Evolutionary conservation across 2,113 vertebrate species (phyloP).

Genomic region (Macquaria ambigua): DNA sequence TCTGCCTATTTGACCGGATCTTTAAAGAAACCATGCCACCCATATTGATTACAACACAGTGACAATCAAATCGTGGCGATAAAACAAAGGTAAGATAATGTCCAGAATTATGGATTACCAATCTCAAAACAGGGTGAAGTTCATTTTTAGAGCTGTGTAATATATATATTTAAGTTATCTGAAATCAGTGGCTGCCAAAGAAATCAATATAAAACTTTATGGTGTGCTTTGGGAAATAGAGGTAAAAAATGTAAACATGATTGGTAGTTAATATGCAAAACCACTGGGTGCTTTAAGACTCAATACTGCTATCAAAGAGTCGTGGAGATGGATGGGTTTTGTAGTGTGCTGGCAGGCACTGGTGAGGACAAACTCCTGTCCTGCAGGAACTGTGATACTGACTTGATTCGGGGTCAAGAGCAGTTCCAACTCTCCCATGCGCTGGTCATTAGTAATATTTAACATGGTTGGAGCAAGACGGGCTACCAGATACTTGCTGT

Average conservation of each 20-base stretch:
- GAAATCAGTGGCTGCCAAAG: not conserved
- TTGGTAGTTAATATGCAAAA: not conserved
- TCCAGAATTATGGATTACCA: not conserved
- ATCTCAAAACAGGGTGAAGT: not conserved
- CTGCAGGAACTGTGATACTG: not conserved
- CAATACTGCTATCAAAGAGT: not conserved
- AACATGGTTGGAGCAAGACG: constrained; percentile 3
- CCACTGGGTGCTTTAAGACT: not conserved
- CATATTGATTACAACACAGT: not conserved
- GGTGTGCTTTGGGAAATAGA: not conserved
- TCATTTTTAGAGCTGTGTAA: not conserved
- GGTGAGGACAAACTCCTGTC: constrained; percentile 14
- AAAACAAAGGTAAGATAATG: not conserved
- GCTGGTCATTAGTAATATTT: constrained; percentile 49
- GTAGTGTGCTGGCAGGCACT: not conserved
- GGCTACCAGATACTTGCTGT: constrained; percentile 28
- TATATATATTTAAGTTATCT: not conserved
- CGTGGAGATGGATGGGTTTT: not conserved
- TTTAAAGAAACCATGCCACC: not conserved
- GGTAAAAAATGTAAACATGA: no score
- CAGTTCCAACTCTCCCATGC: constrained; percentile 41
- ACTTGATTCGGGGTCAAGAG: constrained; percentile 37
- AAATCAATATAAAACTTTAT: not conserved
- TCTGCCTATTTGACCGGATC: constrained; percentile 21
- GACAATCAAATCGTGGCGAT: not conserved